Evolutionary conservation across 2,113 vertebrate species (phyloP), one percentile per base, ranked within the genome.

Genomic region (human): DNA sequence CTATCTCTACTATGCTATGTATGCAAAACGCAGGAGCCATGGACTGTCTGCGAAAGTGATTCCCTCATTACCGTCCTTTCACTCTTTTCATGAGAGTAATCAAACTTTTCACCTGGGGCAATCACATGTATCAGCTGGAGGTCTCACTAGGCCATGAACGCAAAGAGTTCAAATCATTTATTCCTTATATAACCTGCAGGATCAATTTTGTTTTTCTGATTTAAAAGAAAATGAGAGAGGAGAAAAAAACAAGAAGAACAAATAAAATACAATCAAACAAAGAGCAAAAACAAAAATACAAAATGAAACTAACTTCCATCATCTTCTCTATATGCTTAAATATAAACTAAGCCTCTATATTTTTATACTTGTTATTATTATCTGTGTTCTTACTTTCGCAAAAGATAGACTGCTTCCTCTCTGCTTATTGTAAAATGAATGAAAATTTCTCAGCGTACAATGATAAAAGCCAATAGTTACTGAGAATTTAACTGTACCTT

Each of bases 41-140:
- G 20, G 35, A 48, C 40, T 89, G 3, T 50, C 73, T 61, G n/a
- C 9, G 22, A 79, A 91, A 94, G 23, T n/a, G 79, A 89, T 90
- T 64, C n/a, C 8, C 20, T 95, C 75, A 50, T 93, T 93, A 89
- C 9, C 5, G 16, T 22, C 7, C 59, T 94, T 68, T 91, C 57
- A 70, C 32, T 89, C 35, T 90, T 82, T 97, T 79, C 64, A 70
- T 64, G 66, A 96, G 40, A 57, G n/a, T 81, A 92, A 94, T 79
- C 86, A 93, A 73, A 94, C 27, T 89, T 57, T 89, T 73, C 79
- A 94, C 76, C 64, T 89, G 86, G 5, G 85, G 18, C 66, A 91
- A 94, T 96, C 82, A 93, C 40, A 22, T 5, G 12, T 35, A 55
- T 48, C 91, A 93, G 61, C 11, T 91, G 82, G 66, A 89, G 73